Evolutionary conservation across 2,113 vertebrate genomes (phyloP).

Genomic region (Syrrhaptes paradoxus): DNA sequence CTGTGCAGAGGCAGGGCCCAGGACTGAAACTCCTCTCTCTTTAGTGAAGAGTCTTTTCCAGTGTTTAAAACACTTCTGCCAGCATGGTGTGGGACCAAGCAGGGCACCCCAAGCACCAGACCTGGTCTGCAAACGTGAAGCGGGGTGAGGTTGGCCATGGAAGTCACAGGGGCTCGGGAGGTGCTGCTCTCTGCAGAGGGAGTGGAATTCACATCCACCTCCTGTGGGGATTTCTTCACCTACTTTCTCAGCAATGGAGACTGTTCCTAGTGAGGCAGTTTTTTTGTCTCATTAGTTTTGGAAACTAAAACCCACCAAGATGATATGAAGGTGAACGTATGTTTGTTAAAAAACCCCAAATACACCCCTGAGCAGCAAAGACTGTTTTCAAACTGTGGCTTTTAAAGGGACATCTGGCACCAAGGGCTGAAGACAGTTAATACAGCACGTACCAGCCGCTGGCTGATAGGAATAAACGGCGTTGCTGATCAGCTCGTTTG

Average conservation of each 20-base stretch:
- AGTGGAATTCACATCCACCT: background rate
- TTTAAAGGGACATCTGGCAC: background rate
- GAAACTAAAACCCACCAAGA: background rate
- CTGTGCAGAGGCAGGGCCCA: background rate
- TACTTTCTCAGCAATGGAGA: background rate
- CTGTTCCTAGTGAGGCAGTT: background rate
- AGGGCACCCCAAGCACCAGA: background rate
- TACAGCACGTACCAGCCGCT: background rate
- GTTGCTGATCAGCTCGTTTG: constrained; percentile 20
- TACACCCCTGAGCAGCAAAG: background rate
- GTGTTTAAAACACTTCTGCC: background rate
- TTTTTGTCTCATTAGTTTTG: background rate
- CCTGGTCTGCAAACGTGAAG: background rate
- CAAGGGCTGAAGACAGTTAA: background rate
- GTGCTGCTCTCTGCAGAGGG: background rate
- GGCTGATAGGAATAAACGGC: background rate
- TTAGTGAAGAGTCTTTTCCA: background rate
- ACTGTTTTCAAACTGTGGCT: background rate
- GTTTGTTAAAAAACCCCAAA: background rate
- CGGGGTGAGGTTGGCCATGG: background rate
- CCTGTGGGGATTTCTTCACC: background rate
- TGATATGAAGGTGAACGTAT: fast-evolving
- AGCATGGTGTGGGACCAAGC: background rate
- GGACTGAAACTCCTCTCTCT: background rate
- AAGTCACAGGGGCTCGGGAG: background rate